These are phyloP conservation scores for Molossus molossus DNA, from an alignment of 2,797 vertebrate genomes.

Conservation along the genomic window DNA sequence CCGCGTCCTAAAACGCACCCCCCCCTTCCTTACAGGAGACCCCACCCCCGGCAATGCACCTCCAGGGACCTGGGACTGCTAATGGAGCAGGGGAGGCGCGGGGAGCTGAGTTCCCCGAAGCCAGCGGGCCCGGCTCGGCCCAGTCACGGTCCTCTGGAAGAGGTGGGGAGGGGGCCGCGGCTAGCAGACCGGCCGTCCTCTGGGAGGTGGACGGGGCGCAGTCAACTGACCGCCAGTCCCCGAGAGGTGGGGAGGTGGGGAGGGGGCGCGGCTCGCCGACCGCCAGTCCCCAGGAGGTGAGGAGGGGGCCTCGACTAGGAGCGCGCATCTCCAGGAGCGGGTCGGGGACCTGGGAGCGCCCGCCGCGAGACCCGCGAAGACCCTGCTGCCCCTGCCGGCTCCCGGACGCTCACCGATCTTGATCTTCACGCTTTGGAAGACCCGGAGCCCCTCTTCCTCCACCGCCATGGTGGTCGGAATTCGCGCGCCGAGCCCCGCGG, in stretches of 20 bases:
- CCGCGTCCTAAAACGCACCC: neutral
- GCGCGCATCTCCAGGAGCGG: neutral
- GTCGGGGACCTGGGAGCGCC: neutral
- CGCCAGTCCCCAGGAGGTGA: neutral
- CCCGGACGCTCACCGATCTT: slow-evolving; percentile 93
- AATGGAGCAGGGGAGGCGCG: no score
- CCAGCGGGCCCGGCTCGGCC: neutral
- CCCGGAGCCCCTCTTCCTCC: slow-evolving; percentile 98
- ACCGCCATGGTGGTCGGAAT: slow-evolving; percentile 94
- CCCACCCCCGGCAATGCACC: neutral
- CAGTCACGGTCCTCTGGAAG: neutral
- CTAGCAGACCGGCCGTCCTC: neutral
- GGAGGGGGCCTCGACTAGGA: neutral
- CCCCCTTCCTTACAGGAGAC: neutral
- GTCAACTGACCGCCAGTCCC: neutral
- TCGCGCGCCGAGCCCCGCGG: slow-evolving; percentile 49
- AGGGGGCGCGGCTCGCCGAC: neutral
- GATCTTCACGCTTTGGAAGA: slow-evolving; percentile 99
- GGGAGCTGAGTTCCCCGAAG: neutral
- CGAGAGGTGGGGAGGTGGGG: neutral
- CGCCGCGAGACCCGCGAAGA: neutral
- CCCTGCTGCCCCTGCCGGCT: neutral
- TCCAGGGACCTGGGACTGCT: neutral
- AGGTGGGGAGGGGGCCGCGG: neutral
- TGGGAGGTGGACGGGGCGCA: neutral